Base-by-base conservation (phyloP, 2,797 vertebrate genomes). In the Dendrocincla fuliginosa region DNA sequence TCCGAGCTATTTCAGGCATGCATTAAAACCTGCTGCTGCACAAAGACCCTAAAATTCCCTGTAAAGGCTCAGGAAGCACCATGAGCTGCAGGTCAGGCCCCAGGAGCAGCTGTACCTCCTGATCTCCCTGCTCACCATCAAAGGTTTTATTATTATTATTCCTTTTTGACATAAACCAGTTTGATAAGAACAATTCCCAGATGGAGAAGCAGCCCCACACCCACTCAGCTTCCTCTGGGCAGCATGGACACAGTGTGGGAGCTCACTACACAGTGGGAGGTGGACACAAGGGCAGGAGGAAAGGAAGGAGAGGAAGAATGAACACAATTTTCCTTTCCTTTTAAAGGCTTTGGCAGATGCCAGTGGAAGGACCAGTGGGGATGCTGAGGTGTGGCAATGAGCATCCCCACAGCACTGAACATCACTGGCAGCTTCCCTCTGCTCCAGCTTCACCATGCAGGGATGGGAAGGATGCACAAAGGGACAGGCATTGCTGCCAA, bases 171-270 rank as follows among this genome's bases (percentile, higher is more conserved):
- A 84, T 35, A 61, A 88, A 74, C 16, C 73, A 81, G 65, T 60
- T 73, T 24, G 71, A 95, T 89, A 93, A 90, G 88, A 95, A 82
- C 74, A 84, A 91, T 93, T 94, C 89, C 84, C 90, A 85, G 71
- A 77, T 1, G 18, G 71, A 93, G 79, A 32, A 0, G 0, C 64
- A 84, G 80, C 75, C 90, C 91, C 78, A 95, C 76, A 7, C 94
- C 96, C 94, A 89, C 65, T 76, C 41, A 0, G 73, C 79, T 96
- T 96, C 96, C 93, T 94, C 61, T 32, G 2, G 59, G 56, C 79
- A 87, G 52, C 37, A 25, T 5, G 28, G 81, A 74, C 76, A 65
- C 81, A 20, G 85, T 2, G 2, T 52, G 5, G 57, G 80, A 79
- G 44, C 80, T 88, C 75, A 6, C 12, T 0, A 4, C 35, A 18